Evolutionary conservation across 2,113 vertebrate genomes (phyloP), one percentile per base, ranked within the genome.

Genomic region (Catharus minimus): DNA sequence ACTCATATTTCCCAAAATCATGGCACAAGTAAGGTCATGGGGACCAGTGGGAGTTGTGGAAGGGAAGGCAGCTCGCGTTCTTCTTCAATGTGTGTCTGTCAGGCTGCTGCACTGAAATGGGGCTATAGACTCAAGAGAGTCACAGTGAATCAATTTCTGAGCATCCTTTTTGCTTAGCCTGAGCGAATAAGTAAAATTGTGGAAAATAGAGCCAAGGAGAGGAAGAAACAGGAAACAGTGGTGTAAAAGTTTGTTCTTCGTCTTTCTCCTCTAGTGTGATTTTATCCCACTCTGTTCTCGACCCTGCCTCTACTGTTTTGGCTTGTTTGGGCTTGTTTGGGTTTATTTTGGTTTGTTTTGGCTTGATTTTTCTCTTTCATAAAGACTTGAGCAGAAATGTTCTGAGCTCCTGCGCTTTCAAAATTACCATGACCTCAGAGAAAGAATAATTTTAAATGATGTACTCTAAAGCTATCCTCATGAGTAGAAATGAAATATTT

Each of bases 401-500:
- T 39, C 66, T 73, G 67, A 87, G 46, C 55, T 61, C 30, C 53
- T 52, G 18, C 4, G 1, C 46, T 91, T 80, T 53, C 65, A 84
- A 88, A 94, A 94, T 82, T 78, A 57, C 65, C 46, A 23, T 43
- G 38, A 86, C 62, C 52, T 86, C 61, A 47, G 88, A 88, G 50
- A 74, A 41, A 47, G 77, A 93, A 86, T 86, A 81, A 78, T 50
- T 92, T 90, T 84, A 93, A 92, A 86, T 82, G 28, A 72, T 55
- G 77, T 93, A 55, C 77, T 86, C 69, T 94, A 62, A 86, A 94
- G 43, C 62, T 90, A 90, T 65, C 62, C 90, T 93, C 77, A 21
- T 79, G 86, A 91, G 90, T 65, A 75, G 73, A 80, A 81, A 93
- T 93, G 5, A 96, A 91, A 93, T 88, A 94, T 94, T 96, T 76